A percentile compares a stretch with the other conserved stretches of the same genome.
Conservation (phyloP, 53 echinoderm and acorn worm species). For the Holothuria leucospilota region DNA sequence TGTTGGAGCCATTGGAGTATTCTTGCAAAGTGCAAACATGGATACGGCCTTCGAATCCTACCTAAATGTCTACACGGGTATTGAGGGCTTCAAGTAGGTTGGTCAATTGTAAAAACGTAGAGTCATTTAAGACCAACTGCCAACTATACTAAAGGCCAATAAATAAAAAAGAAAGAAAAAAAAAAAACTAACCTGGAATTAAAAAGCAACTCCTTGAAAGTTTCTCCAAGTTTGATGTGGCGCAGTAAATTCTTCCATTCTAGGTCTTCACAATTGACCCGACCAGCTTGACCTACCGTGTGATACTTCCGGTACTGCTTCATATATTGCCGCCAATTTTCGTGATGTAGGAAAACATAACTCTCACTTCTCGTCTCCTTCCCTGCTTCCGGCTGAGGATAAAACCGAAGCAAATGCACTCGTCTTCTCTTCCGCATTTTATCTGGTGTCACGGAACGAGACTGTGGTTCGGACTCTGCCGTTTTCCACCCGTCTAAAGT, state of each 20-base stretch:
- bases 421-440: not conserved
- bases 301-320: slow-evolving; percentile 44
- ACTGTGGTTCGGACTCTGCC: not conserved
- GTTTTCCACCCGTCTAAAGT: slow-evolving; percentile 10
- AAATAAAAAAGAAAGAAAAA: too few relatives aligned
- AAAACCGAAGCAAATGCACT: not conserved
- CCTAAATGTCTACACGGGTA: too few relatives aligned
- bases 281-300: slow-evolving; percentile 31
- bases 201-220: slow-evolving; percentile 20
- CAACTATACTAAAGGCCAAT: too few relatives aligned
- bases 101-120: too few relatives aligned
- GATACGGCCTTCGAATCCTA: too few relatives aligned
- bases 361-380: slow-evolving; percentile 24
- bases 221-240: slow-evolving; percentile 28
- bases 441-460: not conserved
- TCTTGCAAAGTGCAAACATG: too few relatives aligned
- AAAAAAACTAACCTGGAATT: slow-evolving; percentile 25
- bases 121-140: too few relatives aligned
- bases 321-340: slow-evolving; percentile 37
- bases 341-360: slow-evolving; percentile 41
- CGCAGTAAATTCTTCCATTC: slow-evolving; percentile 20
- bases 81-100: too few relatives aligned
- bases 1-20: too few relatives aligned
- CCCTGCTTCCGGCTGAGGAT: not conserved
- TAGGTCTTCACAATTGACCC: slow-evolving; percentile 15